phyloP scores from a whole-genome alignment of 1,140 invertebrate species.

The Papilio helenus region DNA sequence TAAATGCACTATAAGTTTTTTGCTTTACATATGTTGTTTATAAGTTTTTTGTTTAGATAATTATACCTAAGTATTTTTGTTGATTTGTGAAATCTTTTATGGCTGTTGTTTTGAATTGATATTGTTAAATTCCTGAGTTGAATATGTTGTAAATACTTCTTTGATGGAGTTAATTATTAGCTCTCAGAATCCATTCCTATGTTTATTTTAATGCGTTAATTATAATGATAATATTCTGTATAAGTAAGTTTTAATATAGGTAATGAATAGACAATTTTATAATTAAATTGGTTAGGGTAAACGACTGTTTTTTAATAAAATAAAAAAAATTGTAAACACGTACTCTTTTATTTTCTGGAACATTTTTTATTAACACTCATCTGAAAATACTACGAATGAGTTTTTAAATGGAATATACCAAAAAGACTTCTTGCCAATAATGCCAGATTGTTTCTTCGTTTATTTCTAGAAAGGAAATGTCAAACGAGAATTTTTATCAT shows the following conservation, averaged over 20 bases:
- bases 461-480: neutral
- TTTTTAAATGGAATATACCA: neutral
- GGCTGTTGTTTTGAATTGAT: neutral
- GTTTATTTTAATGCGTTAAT: neutral
- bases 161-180: neutral
- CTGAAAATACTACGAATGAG: neutral
- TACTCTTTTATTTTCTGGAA: neutral
- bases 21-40: neutral
- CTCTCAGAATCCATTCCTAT: neutral
- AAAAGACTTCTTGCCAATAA: neutral
- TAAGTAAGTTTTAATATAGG: neutral
- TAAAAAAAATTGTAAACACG: neutral
- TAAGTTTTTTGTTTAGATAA: neutral
- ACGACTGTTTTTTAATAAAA: neutral
- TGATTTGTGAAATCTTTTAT: neutral
- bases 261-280: constrained; percentile 6
- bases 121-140: neutral
- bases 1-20: too few relatives aligned
- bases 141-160: neutral
- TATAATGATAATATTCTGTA: neutral
- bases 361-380: neutral
- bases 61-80: neutral
- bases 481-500: neutral
- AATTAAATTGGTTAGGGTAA: neutral
- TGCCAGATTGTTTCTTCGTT: neutral